Base-by-base conservation (phyloP, 2,797 vertebrate species). In the Sebastes taczanowskii region DNA sequence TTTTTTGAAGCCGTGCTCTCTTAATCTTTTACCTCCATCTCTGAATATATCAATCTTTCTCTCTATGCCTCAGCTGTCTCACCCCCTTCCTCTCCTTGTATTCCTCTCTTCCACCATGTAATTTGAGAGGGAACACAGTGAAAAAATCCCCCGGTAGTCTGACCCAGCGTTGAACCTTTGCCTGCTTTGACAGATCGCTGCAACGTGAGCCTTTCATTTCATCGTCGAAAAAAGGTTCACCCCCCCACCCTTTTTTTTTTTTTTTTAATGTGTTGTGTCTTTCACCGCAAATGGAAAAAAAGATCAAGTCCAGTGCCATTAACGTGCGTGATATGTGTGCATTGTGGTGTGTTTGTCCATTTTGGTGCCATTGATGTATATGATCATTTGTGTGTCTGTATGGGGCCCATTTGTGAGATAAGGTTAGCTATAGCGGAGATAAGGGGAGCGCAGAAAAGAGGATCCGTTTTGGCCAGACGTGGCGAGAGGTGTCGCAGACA, bases 111-210 rank as follows among this genome's bases (percentile, higher is more conserved):
- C 76, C 38, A 73, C 78, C 72, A 55, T 84, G 89, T 93, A 89
- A 94, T 92, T 88, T 91, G 87, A 94, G 93, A 84, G 58, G 68
- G 71, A 89, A 90, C 75, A 67, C 49, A 60, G 80, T 59, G 77
- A 82, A 88, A 90, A 92, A 87, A 84, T 81, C 79, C 88, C 84
- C 82, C 46, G 5, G 77, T 87, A 83, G 88, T 73, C 84, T 95
- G 94, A 95, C 95, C 94, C 75, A 87, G 67, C 35, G 84, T 81
- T 95, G 95, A 95, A 95, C 94, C 92, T 92, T 88, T 78, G 65
- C 90, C 75, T 69, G 82, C 83, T 89, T 89, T 94, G 91, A 95
- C 90, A 93, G 88, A 94, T 94, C 66, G 61, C 90, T 83, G 90
- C 88, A 92, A 93, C 85, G 78, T 49, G 77, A 93, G 87, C 91